Evolutionary conservation across 2,888 invertebrate species (phyloP), one percentile per base, ranked within the genome.

Genomic region (Oscheius sp.): DNA sequence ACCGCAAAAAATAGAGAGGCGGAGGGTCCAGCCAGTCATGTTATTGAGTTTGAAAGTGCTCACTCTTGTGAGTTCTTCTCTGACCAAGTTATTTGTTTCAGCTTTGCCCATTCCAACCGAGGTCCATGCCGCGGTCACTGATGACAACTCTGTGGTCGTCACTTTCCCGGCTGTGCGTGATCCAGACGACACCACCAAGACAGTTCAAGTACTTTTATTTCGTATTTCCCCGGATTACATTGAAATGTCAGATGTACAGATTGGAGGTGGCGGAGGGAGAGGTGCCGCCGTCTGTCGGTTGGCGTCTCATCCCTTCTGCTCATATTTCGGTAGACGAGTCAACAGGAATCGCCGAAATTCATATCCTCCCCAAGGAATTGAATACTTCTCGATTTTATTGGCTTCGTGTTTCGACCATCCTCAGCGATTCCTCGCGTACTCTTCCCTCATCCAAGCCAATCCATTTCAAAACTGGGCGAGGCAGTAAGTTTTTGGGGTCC

Each of bases 61-160:
- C 74, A 76, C 64, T 75, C 73, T 2, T 73, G 78, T 78, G 35
- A 35, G 13, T 52, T 75, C n/a, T 5, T 58, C 13, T 46, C n/a
- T 5, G 3, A 35, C n/a, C 27, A 43, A 1, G 21, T 2, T 43
- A 43, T 49, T n/a, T 25, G 2, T 1, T 74, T 41, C 69, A 76
- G 83, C 78, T 29, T 72, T 83, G 0, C 83, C 83, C 2, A 80
- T 83, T 49, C 81, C 83, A 12, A 83, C 83, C 0, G 83, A 83
- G 63, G 61, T 83, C 6, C 59, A 75, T n/a, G 74, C 77, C 0
- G 63, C 70, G 52, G 73, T 83, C 13, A 55, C 69, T 0, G 79
- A 81, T 1, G 81, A 81, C 49, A 83, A 83, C 58, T 76, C 78
- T 13, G 75, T 81, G 16, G 72, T 74, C 23, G 73, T 83, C 41